These are phyloP conservation scores for Miltochrista miniata DNA, from an alignment of 2,888 invertebrate species.

Conservation along the genomic window DNA sequence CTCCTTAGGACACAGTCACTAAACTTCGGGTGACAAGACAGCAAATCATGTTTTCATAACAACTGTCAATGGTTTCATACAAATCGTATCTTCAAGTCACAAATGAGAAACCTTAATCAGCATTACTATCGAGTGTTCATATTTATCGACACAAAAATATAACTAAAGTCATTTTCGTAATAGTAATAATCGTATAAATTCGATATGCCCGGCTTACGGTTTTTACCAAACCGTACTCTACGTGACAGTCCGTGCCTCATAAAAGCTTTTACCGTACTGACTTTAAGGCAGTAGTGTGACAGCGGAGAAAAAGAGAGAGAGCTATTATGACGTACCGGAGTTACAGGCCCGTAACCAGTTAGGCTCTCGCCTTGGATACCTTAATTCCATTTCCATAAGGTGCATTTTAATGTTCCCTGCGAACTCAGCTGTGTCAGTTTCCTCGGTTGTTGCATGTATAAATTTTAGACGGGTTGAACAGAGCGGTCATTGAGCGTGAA, in stretches of 20 bases:
- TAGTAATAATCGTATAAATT: constrained; percentile 57
- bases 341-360: constrained; percentile 50
- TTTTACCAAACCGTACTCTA: constrained; percentile 46
- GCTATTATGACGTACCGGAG: constrained; percentile 61
- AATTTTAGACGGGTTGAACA: constrained; percentile 68
- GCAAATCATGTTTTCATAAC: constrained; percentile 71
- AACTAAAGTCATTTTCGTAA: constrained; percentile 42
- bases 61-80: constrained; percentile 53
- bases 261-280: constrained; percentile 75
- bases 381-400: constrained; percentile 47
- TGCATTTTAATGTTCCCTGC: constrained; percentile 42
- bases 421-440: constrained; percentile 73
- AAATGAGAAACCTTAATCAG: constrained; percentile 30
- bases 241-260: constrained; percentile 61
- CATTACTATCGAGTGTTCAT: constrained; percentile 22
- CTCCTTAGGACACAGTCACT: constrained; percentile 63
- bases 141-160: constrained; percentile 36
- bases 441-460: constrained; percentile 71
- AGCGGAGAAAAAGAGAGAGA: constrained; percentile 77
- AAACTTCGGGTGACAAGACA: constrained; percentile 59
- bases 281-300: constrained; percentile 70
- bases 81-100: constrained; percentile 44
- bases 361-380: constrained; percentile 39
- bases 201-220: constrained; percentile 61
- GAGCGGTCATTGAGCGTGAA: constrained; percentile 66